Evolutionary conservation across 2,888 invertebrate species (phyloP).

Genomic region (Microplitis deprimator): DNA sequence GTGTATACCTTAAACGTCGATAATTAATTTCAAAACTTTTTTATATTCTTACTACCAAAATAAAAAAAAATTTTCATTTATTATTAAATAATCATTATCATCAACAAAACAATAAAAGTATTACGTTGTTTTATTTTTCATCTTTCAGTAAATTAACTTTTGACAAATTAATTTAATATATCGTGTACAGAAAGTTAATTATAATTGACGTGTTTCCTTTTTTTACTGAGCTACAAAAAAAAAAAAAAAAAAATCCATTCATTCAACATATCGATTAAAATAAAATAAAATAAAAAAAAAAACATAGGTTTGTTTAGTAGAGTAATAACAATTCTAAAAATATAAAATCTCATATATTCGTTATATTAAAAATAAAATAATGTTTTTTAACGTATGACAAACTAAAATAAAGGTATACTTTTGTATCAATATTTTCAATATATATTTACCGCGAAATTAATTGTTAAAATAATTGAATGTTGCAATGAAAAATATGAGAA

Average conservation of each 20-base stretch:
- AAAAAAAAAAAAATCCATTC: neutral
- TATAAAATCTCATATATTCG: neutral
- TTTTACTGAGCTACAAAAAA: neutral
- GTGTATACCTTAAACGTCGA: neutral
- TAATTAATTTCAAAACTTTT: neutral
- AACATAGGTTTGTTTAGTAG: neutral
- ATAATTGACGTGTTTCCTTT: no score
- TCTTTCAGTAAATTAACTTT: neutral
- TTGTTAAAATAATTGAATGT: slow-evolving; percentile 21
- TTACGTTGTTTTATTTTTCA: neutral
- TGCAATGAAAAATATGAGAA: slow-evolving; percentile 16
- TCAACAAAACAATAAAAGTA: neutral
- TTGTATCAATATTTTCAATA: neutral
- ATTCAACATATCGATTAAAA: neutral
- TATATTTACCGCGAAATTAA: slow-evolving; percentile 10
- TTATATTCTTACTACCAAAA: neutral
- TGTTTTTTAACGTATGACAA: no score
- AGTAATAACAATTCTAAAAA: neutral
- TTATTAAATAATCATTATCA: neutral
- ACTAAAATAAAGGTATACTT: no score
- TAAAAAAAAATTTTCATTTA: neutral
- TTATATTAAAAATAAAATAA: no score
- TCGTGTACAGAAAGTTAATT: neutral
- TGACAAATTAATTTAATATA: neutral
- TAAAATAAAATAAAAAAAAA: neutral